Percentiles rank a stretch among this genome's conserved stretches.
These are phyloP conservation scores for Abrostola triplasia DNA, from an alignment of 2,888 invertebrate genomes.

Conservation along the genomic window DNA sequence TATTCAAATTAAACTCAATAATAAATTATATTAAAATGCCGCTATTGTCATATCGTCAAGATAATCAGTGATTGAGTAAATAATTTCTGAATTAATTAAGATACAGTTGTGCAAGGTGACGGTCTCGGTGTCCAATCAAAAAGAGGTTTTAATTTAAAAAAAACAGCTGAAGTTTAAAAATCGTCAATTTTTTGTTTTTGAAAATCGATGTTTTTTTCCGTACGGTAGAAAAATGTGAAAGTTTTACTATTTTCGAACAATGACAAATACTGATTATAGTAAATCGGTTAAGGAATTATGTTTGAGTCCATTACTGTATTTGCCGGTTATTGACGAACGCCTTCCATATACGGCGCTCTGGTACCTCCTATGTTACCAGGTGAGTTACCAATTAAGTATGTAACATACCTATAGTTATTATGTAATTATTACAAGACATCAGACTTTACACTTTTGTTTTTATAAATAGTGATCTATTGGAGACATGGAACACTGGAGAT, in stretches of 20 bases:
- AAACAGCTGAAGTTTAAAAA: neutral
- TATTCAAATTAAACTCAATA: constrained; percentile 42
- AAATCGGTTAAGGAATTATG: constrained; percentile 17
- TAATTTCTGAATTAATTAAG: constrained; percentile 40
- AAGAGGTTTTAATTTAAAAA: neutral
- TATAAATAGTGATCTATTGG: too few relatives aligned
- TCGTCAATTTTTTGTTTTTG: neutral
- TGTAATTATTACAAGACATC: too few relatives aligned
- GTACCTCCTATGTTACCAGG: constrained; percentile 37
- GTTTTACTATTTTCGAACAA: neutral
- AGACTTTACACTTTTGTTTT: too few relatives aligned
- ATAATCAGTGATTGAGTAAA: constrained; percentile 35
- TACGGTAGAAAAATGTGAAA: too few relatives aligned
- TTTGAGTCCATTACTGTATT: constrained; percentile 21
- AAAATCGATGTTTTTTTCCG: neutral
- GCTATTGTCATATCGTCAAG: constrained; percentile 46
- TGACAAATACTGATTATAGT: constrained; percentile 24
- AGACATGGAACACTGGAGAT: too few relatives aligned
- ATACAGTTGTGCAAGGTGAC: constrained; percentile 6
- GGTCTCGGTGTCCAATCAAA: neutral
- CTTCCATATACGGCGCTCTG: constrained; percentile 30
- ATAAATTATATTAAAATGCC: constrained; percentile 46
- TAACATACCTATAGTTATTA: neutral
- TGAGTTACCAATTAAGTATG: constrained; percentile 14
- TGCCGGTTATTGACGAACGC: constrained; percentile 32